Conservation (phyloP, 64 coral and sea anemone species). For the Actinia tenebrosa region DNA sequence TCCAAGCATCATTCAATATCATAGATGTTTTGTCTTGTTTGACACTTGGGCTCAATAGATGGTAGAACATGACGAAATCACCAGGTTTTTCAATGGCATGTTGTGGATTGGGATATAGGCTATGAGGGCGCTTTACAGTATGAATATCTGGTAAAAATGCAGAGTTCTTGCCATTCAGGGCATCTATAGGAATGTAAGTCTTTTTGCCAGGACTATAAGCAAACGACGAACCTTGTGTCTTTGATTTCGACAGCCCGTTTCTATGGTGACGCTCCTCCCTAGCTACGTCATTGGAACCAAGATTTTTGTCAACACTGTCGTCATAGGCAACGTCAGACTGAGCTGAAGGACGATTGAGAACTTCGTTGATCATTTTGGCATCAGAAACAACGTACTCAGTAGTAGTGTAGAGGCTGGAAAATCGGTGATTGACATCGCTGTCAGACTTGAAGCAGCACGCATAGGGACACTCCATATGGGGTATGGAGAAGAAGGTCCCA, state of each 20-base stretch:
- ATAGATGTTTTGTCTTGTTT: neutral
- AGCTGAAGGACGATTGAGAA: neutral
- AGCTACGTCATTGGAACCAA: neutral
- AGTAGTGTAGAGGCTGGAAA: neutral
- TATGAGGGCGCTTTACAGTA: neutral
- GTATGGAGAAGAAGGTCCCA: neutral
- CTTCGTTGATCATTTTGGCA: neutral
- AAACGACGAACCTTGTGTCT: neutral
- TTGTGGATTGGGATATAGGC: neutral
- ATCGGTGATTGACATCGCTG: neutral
- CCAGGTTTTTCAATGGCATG: neutral
- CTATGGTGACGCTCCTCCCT: neutral
- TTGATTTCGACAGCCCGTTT: neutral
- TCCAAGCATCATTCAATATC: neutral
- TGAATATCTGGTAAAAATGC: neutral
- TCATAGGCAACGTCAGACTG: neutral
- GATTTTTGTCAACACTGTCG: neutral
- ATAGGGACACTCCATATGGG: neutral
- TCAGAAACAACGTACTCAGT: neutral
- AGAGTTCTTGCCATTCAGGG: neutral
- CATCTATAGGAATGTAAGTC: neutral
- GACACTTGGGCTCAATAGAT: neutral
- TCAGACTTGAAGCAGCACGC: neutral
- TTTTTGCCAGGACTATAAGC: neutral
- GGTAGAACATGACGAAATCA: neutral